phyloP scores from a whole-genome alignment of 1,140 invertebrate species.

The Meloidogyne hapla region DNA sequence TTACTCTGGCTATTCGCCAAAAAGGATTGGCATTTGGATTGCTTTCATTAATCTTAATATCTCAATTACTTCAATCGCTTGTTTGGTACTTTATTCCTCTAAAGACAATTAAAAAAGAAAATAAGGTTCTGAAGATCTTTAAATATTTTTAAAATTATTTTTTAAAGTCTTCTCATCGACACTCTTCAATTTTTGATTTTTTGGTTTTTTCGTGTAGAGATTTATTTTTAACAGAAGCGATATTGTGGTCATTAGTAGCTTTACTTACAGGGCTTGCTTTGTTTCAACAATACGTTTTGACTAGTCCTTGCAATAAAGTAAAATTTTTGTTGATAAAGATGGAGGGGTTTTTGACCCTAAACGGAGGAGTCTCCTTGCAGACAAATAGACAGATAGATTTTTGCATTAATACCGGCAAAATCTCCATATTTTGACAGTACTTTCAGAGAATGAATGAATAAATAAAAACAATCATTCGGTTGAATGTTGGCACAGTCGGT shows the following conservation, averaged over 20 bases:
- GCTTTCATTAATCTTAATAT: slow-evolving; percentile 14
- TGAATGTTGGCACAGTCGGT: too few species aligned
- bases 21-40: slow-evolving; percentile 15
- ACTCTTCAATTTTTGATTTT: slow-evolving; percentile 13
- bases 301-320: slow-evolving; percentile 18
- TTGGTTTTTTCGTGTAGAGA: slow-evolving; percentile 20
- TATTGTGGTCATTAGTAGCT: slow-evolving; percentile 9
- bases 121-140: slow-evolving; percentile 1
- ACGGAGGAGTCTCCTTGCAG: too few species aligned
- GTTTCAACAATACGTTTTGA: slow-evolving; percentile 22
- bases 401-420: too few species aligned
- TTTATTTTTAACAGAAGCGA: slow-evolving; percentile 16
- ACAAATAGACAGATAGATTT: too few species aligned
- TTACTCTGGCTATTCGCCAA: slow-evolving; percentile 30
- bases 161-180: not conserved
- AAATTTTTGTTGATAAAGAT: not conserved
- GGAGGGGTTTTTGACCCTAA: too few species aligned
- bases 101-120: not conserved
- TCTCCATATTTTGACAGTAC: too few species aligned
- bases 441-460: too few species aligned
- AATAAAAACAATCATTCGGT: too few species aligned
- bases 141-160: not conserved
- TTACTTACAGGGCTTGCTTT: slow-evolving; percentile 16
- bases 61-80: slow-evolving; percentile 5
- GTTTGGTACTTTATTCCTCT: slow-evolving; percentile 20